Evolutionary conservation across 2,113 vertebrate genomes (phyloP), one percentile per base, ranked within the genome.

Genomic region (Crotalus helleri): DNA sequence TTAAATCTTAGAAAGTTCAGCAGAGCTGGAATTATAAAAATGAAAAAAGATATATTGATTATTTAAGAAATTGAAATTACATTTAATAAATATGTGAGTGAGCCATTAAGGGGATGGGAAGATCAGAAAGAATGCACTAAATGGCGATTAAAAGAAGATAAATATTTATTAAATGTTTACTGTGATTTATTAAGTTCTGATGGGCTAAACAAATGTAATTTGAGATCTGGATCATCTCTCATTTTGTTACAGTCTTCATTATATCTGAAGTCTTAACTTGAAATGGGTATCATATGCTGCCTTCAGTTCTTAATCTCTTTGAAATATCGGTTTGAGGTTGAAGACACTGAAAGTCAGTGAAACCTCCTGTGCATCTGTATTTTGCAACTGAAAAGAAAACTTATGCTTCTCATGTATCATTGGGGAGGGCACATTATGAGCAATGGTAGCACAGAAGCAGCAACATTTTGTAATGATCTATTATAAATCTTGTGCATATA

Each of bases 111-210:
- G 94, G 95, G 96, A 89, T 96, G 94, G 91, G 94, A 86, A 97
- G 89, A 94, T 95, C 94, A 97, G 96, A 97, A 96, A 97, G 96
- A 97, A 97, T 94, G 94, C 92, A 96, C 94, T 97, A 97, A 96
- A 94, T 96, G 94, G 94, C 64, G 95, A 98, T 98, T 98, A 97
- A 97, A 97, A 96, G 87, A 97, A 97, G 97, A 98, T 98, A 98
- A 97, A 98, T 98, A 97, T 98, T 97, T 97, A 97, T 98, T 97
- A 97, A 98, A 97, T 95, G 93, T 90, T 93, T 95, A 93, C 95
- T 96, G 93, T 97, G 97, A 98, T 98, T 97, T 98, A 97, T 98
- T 97, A 97, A 97, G 90, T 92, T 96, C 33, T 97, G 95, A 94
- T 95, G 95, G 90, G 94, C 96, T 97, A 97, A 97, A 97, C 95